These are phyloP conservation scores for Darevskia mixta DNA, from an alignment of 2,797 vertebrate species.

Conservation along the genomic window DNA sequence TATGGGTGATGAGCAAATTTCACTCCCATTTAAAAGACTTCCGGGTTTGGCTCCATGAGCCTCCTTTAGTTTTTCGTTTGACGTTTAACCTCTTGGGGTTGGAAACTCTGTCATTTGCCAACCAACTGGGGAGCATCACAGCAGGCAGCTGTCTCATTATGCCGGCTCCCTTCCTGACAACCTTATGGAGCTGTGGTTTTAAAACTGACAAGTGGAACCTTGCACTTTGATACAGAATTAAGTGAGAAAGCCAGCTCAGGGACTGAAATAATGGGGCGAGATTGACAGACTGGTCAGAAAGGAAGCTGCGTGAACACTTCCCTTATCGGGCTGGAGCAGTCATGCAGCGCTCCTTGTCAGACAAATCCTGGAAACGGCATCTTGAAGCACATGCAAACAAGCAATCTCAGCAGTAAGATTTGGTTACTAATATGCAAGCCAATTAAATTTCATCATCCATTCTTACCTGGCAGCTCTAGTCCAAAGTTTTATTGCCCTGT, in stretches of 20 bases:
- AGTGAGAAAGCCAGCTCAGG: not conserved
- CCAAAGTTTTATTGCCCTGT: slow-evolving; percentile 50
- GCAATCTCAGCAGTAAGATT: slow-evolving; percentile 73
- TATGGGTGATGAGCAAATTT: not conserved
- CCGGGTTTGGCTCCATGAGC: slow-evolving; percentile 33
- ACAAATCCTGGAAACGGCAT: slow-evolving; percentile 69
- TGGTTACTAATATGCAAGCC: slow-evolving; percentile 63
- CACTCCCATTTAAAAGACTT: not conserved
- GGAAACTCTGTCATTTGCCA: slow-evolving; percentile 48
- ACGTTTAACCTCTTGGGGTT: slow-evolving; percentile 41
- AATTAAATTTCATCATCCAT: slow-evolving; percentile 74
- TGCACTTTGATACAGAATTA: slow-evolving; percentile 24
- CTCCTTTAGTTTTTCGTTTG: slow-evolving; percentile 17
- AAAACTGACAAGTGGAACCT: slow-evolving; percentile 45
- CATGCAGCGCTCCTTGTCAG: slow-evolving; percentile 69
- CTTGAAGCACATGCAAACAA: slow-evolving; percentile 76
- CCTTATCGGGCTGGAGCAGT: slow-evolving; percentile 70
- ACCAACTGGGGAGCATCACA: slow-evolving; percentile 4
- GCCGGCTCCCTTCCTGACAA: not conserved
- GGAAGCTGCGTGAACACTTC: slow-evolving; percentile 47
- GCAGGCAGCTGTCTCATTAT: slow-evolving; percentile 30
- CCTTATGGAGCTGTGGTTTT: slow-evolving; percentile 46
- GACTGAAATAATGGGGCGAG: slow-evolving; percentile 48
- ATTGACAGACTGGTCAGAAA: slow-evolving; percentile 59
- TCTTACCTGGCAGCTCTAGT: slow-evolving; percentile 67